Conservation (phyloP, 2,113 vertebrate species). For the Menidia beryllina region DNA sequence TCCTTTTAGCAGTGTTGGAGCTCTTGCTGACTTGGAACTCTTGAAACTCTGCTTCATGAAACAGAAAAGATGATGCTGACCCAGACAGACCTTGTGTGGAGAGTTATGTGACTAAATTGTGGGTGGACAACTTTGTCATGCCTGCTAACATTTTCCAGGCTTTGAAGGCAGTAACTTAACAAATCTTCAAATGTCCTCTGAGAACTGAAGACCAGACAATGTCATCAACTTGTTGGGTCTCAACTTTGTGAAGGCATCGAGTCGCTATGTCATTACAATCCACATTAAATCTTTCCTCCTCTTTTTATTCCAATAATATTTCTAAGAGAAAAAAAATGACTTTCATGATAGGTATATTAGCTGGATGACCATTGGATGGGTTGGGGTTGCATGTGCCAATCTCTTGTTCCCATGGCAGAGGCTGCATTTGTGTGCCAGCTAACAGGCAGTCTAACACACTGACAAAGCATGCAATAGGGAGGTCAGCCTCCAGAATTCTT, state of each 20-base stretch:
- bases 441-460: constrained; percentile 84
- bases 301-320: constrained; percentile 32
- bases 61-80: constrained; percentile 33
- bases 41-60: constrained; percentile 41
- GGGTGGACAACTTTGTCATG: constrained; percentile 36
- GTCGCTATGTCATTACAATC: constrained; percentile 35
- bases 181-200: constrained; percentile 17
- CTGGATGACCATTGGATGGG: constrained; percentile 22
- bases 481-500: constrained; percentile 83
- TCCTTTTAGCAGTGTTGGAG: not conserved
- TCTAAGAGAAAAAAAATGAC: constrained; percentile 1
- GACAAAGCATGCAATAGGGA: constrained; percentile 78
- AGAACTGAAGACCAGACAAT: not conserved
- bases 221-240: constrained; percentile 18
- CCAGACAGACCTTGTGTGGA: constrained; percentile 30
- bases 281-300: constrained; percentile 58
- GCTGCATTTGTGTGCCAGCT: constrained; percentile 86
- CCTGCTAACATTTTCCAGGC: constrained; percentile 24
- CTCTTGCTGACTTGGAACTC: not conserved
- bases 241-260: constrained; percentile 8
- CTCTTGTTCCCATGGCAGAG: constrained; percentile 85
- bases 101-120: constrained; percentile 28
- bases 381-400: constrained; percentile 50
- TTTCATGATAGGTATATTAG: constrained; percentile 36
- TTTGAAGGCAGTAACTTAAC: constrained; percentile 14